Evolutionary conservation across 2,113 vertebrate genomes (phyloP).

Genomic region (Merops nubicus): DNA sequence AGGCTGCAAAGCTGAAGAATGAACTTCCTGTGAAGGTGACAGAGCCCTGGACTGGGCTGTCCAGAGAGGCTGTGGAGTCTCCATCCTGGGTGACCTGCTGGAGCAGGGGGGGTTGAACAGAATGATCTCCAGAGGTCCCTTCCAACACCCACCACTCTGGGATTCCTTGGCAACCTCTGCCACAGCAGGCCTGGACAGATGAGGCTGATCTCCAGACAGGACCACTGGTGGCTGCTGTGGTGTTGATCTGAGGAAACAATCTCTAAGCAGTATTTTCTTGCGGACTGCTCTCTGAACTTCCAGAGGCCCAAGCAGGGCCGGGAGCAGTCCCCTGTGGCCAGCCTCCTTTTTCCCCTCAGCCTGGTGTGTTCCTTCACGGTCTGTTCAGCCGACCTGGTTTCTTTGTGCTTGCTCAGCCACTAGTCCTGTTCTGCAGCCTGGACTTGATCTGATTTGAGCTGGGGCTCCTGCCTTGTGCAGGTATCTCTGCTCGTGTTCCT

Average conservation of each 20-base stretch:
- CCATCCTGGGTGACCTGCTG: no score
- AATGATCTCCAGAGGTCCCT: neutral
- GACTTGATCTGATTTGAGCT: neutral
- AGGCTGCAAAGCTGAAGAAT: no score
- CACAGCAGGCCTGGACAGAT: neutral
- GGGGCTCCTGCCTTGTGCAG: neutral
- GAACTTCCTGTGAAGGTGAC: no score
- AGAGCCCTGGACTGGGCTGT: no score
- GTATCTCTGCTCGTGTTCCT: neutral
- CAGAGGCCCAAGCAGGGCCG: neutral
- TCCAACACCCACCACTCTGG: neutral
- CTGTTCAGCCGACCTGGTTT: constrained; percentile 30
- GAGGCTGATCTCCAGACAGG: neutral
- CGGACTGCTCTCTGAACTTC: neutral
- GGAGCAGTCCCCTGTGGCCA: neutral
- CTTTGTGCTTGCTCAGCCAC: neutral
- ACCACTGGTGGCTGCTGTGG: neutral
- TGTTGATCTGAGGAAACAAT: neutral
- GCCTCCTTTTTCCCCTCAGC: neutral
- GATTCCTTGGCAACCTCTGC: neutral
- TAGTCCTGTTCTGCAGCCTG: neutral
- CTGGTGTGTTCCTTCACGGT: fast-evolving
- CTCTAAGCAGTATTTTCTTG: neutral
- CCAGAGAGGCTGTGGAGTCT: no score
- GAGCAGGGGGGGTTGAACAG: neutral